phyloP scores from a whole-genome alignment of 2,888 invertebrate genomes.

The Apocheima hispidaria region DNA sequence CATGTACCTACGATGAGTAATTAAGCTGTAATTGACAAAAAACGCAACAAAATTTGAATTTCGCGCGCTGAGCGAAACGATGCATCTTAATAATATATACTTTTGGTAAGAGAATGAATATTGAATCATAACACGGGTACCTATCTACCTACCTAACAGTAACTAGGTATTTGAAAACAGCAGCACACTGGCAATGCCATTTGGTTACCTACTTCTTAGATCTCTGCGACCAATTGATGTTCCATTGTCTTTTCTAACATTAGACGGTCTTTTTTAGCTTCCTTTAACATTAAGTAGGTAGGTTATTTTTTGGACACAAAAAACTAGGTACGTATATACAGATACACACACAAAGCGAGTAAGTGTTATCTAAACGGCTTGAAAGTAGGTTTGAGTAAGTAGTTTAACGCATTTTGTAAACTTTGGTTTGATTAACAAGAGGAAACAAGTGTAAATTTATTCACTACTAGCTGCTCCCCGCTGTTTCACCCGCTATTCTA shows the following conservation, averaged over 20 bases:
- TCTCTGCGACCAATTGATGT: constrained; percentile 48
- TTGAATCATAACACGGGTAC: no score
- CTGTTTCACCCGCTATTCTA: no score
- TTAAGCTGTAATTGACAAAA: no score
- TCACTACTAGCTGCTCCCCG: no score
- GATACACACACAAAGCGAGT: no score
- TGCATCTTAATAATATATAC: no score
- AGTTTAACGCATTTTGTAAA: constrained; percentile 8
- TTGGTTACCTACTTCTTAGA: constrained; percentile 15
- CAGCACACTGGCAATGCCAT: neutral
- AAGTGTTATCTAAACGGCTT: neutral
- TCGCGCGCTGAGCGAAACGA: no score
- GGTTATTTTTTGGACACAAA: neutral
- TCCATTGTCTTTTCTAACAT: constrained; percentile 47
- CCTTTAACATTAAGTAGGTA: constrained; percentile 7
- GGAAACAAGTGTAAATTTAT: constrained; percentile 58
- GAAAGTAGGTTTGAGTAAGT: constrained; percentile 2
- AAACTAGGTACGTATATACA: no score
- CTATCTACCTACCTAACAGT: no score
- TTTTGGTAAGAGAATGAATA: no score
- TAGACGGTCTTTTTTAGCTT: constrained; percentile 28
- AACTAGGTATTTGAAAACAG: neutral
- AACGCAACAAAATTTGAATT: no score
- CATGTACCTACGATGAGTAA: no score
- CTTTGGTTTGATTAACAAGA: constrained; percentile 29